Evolutionary conservation across 2,113 vertebrate genomes (phyloP), one percentile per base, ranked within the genome.

Genomic region (Labrus mixtus): DNA sequence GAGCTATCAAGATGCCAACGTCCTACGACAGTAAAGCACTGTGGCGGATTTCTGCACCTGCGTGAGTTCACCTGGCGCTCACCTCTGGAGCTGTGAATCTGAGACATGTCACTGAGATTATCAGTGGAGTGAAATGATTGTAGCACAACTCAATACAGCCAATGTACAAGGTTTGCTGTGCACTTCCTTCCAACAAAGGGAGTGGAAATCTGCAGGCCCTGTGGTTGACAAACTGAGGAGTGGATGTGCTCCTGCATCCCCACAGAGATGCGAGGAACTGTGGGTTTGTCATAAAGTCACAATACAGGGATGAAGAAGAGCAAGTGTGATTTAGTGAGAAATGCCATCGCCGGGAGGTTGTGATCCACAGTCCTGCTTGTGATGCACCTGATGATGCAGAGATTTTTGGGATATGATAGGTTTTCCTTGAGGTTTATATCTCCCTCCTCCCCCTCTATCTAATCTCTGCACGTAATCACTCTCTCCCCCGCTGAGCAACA

Each of bases 381-480:
- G 63, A 83, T 83, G 73, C 68, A 58, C 58, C 76, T 76, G 81
- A 85, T 66, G 79, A 73, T 75, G 85, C 75, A 36, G 39, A 63
- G 79, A 88, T 85, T 74, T 51, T 85, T 29, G 48, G 70, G 72
- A 51, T 65, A 78, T 81, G 68, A 79, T 80, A 53, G 77, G 22
- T 88, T 85, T 89, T 85, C 70, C 83, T 86, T 73, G 19, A 77
- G 74, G 73, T 86, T 79, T 78, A 73, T 82, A 69, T 74, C 56
- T 88, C 68, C 62, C 37, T 69, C 66, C 64, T 23, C 65, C 63
- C 25, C 62, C 55, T 61, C 75, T 69, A 67, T 89, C 76, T 87
- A 90, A 90, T 91, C 84, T 91, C 65, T 84, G 84, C 79, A 90
- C 57, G 68, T 87, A 87, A 89, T 87, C 82, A 62, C 76, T 73